Base-by-base conservation (phyloP, 2,888 invertebrate genomes). In the Synergus laeviventris region DNA sequence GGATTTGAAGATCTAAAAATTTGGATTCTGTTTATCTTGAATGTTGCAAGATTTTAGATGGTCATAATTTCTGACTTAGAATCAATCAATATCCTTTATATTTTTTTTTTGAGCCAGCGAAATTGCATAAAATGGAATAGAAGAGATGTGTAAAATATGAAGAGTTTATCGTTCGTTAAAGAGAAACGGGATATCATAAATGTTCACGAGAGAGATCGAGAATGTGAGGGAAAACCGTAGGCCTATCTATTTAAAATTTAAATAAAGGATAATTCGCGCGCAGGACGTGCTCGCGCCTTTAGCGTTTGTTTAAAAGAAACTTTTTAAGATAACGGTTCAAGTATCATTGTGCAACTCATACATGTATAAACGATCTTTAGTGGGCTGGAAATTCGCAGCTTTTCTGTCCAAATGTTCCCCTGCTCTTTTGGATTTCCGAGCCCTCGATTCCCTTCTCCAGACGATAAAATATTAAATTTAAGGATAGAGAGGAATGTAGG, bases 111-210 rank as follows among this genome's bases (percentile, higher is more conserved):
- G 49, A 49, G 49, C n/a, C 49, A 70, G 70, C 31, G 31, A 70
- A 54, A 36, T 16, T 70, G 36, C 36, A 31, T n/a, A 70, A 11
- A 18, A 36, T 49, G 14, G 24, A 59, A 24, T 59, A 21, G 14
- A 12, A 59, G 24, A 59, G 4, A 56, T 59, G 12, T 70, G 49
- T 70, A 49, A 49, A 70, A 70, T 70, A 45, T 54, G 49, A 12
- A 70, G 70, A 70, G 49, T 70, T 70, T 70, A 70, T 70, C 45
- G 70, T 45, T 70, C 24, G 70, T 70, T 70, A 70, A 70, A 70
- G 14, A 70, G n/a, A 70, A 49, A 70, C 49, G 31, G 31, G 70
- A 49, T 54, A 49, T 49, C 49, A 70, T 70, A 12, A 70, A 49
- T 70, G 11, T 49, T 70, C 36, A 36, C 70, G 31, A 54, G 70